Base-by-base conservation (phyloP, 1,140 invertebrate genomes). In the Magallana angulata region DNA sequence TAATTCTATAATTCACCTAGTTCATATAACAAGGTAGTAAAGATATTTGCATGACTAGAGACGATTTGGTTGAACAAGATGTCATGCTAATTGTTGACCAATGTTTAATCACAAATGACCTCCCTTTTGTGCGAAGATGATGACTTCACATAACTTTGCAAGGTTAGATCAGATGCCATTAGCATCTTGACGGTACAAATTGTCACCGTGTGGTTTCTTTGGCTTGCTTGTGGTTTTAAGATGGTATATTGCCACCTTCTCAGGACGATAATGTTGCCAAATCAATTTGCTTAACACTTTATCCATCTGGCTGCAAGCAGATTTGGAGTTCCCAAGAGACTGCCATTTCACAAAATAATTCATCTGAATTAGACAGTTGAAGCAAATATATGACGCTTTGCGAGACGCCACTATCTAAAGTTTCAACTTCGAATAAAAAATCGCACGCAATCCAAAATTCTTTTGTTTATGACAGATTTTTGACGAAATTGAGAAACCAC, bases 381-480 rank as follows among this genome's bases (percentile, higher is more conserved):
- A 82, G 48, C 81, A 82, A 82, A 82, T 82, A 82, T 82, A 82
- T 82, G 48, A 82, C 81, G 57, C 57, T 82, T 82, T 57, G 57
- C 48, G 57, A 57, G 81, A 57, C 81, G 48, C 16, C n/a, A 57
- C 48, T 82, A 82, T 82, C 81, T 82, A 82, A 58, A 82, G 18
- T 82, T 82, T 82, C 81, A 57, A 82, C 57, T 82, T 82, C 18
- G 81, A 82, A 82, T 82, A 86, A 82, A 82, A 82, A 82, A 82
- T 82, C 18, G 81, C 81, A 82, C 81, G 81, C 81, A 82, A 82
- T 82, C 81, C 81, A 58, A 82, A 82, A 57, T 82, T 82, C 57
- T 58, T 57, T 82, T 82, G 68, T 82, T 57, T 82, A 57, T 82
- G 57, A 57, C 81, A 82, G 48, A 82, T 57, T 58, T 82, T 82